phyloP scores from a whole-genome alignment of 2,113 vertebrate species.

The Illadopsis cleaveri region DNA sequence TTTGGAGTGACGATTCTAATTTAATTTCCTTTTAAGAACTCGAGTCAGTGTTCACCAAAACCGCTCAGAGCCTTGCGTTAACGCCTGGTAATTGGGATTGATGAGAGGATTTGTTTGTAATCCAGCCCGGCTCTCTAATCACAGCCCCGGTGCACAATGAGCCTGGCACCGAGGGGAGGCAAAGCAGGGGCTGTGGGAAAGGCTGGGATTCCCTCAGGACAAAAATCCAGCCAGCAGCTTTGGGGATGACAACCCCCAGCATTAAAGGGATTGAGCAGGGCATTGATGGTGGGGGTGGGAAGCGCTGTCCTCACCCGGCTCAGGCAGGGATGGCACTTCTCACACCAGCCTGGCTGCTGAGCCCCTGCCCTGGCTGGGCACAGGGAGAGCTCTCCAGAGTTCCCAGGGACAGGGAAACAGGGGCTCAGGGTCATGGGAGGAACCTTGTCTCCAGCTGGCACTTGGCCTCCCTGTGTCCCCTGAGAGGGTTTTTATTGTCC shows the following conservation, averaged over 20 bases:
- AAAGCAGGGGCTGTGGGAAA: fast-evolving
- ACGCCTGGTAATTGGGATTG: neutral
- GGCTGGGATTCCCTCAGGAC: neutral
- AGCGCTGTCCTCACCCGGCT: fast-evolving
- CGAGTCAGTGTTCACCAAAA: neutral
- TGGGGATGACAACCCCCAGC: fast-evolving
- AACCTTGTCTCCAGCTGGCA: neutral
- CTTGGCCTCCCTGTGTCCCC: fast-evolving
- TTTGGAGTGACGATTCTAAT: neutral
- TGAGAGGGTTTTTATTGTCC: fast-evolving
- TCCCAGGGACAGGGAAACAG: fast-evolving
- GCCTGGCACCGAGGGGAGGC: neutral
- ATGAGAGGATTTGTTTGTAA: neutral
- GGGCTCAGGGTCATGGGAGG: fast-evolving
- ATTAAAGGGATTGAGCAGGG: fast-evolving
- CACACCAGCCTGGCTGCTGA: fast-evolving
- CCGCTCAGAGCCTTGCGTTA: neutral
- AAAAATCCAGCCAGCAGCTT: fast-evolving
- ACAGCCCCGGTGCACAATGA: neutral
- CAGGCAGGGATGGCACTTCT: fast-evolving
- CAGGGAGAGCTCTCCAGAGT: fast-evolving
- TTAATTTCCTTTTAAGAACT: neutral
- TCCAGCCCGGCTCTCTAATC: neutral
- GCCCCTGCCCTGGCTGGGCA: fast-evolving
- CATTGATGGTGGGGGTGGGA: fast-evolving